Percentiles rank a stretch among this genome's conserved stretches.
Evolutionary conservation across 1,140 invertebrate species (phyloP).

Genomic region (Pollicipes pollicipes): DNA sequence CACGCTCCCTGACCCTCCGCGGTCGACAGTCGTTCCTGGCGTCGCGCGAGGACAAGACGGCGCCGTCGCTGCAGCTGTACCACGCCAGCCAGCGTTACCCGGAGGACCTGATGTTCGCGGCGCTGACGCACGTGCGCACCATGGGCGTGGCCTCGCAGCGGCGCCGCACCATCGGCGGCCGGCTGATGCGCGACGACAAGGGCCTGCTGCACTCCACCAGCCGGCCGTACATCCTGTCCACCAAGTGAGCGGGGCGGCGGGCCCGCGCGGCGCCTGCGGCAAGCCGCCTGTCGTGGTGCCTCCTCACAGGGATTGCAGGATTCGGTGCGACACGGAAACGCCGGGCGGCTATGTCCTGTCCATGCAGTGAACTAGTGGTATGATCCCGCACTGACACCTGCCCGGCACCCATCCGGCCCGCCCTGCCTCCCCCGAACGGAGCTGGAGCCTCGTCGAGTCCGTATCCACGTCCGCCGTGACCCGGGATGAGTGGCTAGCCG

Average conservation of each 20-base stretch:
- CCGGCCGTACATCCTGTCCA: neutral
- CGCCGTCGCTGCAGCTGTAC: conserved; percentile 33
- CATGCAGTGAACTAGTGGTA: no score
- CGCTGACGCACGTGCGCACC: conserved; percentile 36
- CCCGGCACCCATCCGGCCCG: no score
- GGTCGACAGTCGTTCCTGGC: neutral
- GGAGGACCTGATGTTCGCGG: conserved; percentile 37
- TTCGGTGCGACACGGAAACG: no score
- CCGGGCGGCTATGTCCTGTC: no score
- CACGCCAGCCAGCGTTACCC: conserved; percentile 50
- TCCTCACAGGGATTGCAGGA: no score
- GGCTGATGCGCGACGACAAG: neutral
- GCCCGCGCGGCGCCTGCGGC: no score
- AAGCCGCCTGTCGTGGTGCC: no score
- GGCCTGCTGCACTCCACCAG: neutral
- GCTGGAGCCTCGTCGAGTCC: no score
- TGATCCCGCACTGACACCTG: no score
- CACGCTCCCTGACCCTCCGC: neutral
- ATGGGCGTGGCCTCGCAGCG: conserved; percentile 35
- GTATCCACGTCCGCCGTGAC: no score
- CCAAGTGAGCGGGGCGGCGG: neutral
- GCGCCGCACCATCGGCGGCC: conserved; percentile 12
- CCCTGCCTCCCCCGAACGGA: no score
- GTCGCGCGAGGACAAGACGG: neutral
- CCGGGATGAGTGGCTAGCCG: no score